These are phyloP conservation scores for Lasioglossum baleicum DNA, from an alignment of 1,140 invertebrate genomes.

Conservation along the genomic window DNA sequence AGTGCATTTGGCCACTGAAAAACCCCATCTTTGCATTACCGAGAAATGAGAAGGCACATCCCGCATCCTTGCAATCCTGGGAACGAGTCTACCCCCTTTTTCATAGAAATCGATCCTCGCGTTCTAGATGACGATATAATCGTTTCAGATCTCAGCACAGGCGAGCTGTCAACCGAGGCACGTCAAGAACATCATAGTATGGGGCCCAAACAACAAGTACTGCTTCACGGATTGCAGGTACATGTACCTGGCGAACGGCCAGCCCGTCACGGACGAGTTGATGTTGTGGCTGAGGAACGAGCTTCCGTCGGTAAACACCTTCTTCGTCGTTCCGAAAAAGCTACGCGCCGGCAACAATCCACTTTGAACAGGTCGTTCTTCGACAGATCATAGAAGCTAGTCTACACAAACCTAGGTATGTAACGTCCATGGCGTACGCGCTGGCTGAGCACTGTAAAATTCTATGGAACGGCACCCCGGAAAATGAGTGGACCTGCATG, in stretches of 20 bases:
- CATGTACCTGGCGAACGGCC: constrained; percentile 14
- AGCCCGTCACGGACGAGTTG: background rate
- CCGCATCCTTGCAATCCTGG: too few relatives aligned
- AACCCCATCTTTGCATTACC: too few relatives aligned
- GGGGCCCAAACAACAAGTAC: constrained; percentile 36
- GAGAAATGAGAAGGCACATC: too few relatives aligned
- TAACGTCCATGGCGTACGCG: constrained; percentile 36
- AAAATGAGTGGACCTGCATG: constrained; percentile 57
- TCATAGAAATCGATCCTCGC: too few relatives aligned
- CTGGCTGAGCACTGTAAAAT: constrained; percentile 52
- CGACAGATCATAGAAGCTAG: constrained; percentile 18
- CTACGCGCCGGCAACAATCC: background rate
- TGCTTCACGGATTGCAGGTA: constrained; percentile 47
- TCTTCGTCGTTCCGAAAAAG: background rate
- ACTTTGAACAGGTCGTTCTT: too few relatives aligned
- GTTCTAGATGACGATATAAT: too few relatives aligned
- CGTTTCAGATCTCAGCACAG: constrained; percentile 45
- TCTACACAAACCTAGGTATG: constrained; percentile 3
- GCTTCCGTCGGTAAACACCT: constrained; percentile 31
- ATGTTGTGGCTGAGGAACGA: constrained; percentile 42
- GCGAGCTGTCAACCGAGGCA: constrained; percentile 21
- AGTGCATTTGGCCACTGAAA: too few relatives aligned
- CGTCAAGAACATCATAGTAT: constrained; percentile 56
- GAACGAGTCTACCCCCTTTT: too few relatives aligned
- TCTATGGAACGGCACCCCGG: constrained; percentile 43